phyloP scores from a whole-genome alignment of 2,888 invertebrate genomes.

The Clitarchus hookeri region DNA sequence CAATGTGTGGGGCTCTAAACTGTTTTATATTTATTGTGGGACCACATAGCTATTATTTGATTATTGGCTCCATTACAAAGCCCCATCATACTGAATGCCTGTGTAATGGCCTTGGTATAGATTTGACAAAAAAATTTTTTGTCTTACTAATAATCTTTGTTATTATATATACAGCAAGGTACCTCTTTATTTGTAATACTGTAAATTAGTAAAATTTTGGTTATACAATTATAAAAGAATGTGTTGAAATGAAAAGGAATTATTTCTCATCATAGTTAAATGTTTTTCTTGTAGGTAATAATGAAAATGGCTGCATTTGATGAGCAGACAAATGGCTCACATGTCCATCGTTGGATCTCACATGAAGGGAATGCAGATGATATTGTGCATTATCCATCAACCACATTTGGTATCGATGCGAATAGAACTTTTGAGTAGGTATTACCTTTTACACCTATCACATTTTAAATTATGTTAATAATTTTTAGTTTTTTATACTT shows the following conservation, averaged over 20 bases:
- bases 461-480: too few relatives aligned
- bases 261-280: not conserved
- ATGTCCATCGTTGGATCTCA: conserved; percentile 81
- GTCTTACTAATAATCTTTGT: too few relatives aligned
- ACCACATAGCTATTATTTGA: too few relatives aligned
- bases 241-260: not conserved
- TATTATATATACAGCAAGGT: too few relatives aligned
- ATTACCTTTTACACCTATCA: conserved; percentile 39
- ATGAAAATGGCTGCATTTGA: conserved; percentile 88
- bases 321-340: conserved; percentile 82
- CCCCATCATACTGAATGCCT: too few relatives aligned
- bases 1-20: too few relatives aligned
- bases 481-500: too few relatives aligned
- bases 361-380: conserved; percentile 85
- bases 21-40: too few relatives aligned
- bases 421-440: conserved; percentile 87
- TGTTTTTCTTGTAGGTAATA: conserved; percentile 62
- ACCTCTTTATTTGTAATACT: too few relatives aligned
- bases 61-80: too few relatives aligned
- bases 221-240: not conserved
- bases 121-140: too few relatives aligned
- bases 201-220: not conserved
- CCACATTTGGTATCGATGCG: conserved; percentile 90
- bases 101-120: too few relatives aligned
- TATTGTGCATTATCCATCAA: conserved; percentile 83